phyloP scores from a whole-genome alignment of 1,140 invertebrate species.

The Drosophila truncata region DNA sequence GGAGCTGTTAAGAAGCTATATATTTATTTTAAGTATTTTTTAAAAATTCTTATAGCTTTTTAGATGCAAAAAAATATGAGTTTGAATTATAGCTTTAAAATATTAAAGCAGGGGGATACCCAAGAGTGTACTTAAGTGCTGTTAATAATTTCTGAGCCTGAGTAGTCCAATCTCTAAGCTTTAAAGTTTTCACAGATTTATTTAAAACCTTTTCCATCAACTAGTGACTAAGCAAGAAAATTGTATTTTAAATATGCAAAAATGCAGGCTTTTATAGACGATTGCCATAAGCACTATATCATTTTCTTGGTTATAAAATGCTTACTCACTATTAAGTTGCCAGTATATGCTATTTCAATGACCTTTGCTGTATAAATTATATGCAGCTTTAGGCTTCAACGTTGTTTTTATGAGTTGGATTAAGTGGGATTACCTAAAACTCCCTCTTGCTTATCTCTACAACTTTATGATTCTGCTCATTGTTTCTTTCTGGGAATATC shows the following conservation, averaged over 20 bases:
- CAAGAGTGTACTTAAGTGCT: too few species aligned
- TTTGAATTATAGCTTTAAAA: not conserved
- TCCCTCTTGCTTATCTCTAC: not conserved
- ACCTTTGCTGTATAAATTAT: constrained; percentile 12
- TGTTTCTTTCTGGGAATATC: not conserved
- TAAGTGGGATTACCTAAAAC: constrained; percentile 11
- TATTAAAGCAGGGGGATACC: too few species aligned
- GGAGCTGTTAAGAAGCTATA: not conserved
- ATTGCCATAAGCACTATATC: constrained; percentile 14
- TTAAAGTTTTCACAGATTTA: not conserved
- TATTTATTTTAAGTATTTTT: not conserved
- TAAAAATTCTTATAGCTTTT: fast-evolving
- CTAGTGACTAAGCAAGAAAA: not conserved
- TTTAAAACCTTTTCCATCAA: not conserved
- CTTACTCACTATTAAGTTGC: constrained; percentile 5
- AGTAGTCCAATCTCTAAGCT: not conserved
- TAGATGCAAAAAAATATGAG: not conserved
- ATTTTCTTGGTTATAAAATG: not conserved
- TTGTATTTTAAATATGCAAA: constrained; percentile 1
- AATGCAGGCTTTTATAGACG: not conserved
- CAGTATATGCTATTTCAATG: not conserved
- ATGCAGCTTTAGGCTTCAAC: not conserved
- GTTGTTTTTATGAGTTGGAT: constrained; percentile 22
- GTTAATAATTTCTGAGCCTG: not conserved
- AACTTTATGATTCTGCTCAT: constrained; percentile 6